These are phyloP conservation scores for Lucilia sericata DNA, from an alignment of 1,140 invertebrate species.

Conservation along the genomic window DNA sequence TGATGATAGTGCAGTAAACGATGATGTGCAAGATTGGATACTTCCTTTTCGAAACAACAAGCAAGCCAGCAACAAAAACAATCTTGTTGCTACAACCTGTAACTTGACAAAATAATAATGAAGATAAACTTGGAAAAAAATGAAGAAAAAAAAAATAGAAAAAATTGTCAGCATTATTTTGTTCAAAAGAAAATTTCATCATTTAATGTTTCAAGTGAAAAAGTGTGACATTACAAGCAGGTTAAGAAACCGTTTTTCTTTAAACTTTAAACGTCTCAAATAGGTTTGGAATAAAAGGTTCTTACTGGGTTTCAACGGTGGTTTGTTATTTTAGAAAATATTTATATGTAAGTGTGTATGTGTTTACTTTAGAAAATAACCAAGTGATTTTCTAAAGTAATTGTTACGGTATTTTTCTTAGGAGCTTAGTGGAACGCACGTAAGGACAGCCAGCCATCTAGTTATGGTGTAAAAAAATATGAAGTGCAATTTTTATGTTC, in stretches of 20 bases:
- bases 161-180: slow-evolving; percentile 17
- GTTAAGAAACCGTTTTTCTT: slow-evolving; percentile 11
- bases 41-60: background rate
- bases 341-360: too few relatives aligned
- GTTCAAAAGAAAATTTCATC: background rate
- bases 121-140: background rate
- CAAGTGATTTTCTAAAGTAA: background rate
- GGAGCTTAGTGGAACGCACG: background rate
- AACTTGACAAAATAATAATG: slow-evolving; percentile 6
- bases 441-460: background rate
- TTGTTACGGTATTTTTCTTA: background rate
- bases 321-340: too few relatives aligned
- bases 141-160: too few relatives aligned
- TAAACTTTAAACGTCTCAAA: background rate
- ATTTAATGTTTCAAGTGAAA: slow-evolving; percentile 1
- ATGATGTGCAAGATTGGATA: background rate
- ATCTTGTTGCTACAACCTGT: slow-evolving; percentile 5
- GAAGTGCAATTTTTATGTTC: background rate
- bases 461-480: background rate
- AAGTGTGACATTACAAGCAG: slow-evolving; percentile 15
- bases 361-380: background rate
- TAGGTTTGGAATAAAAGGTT: background rate
- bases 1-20: background rate
- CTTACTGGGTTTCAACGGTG: too few relatives aligned
- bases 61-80: too few relatives aligned